Conservation (phyloP, 1,140 invertebrate species). For the Cephus cinctus region DNA sequence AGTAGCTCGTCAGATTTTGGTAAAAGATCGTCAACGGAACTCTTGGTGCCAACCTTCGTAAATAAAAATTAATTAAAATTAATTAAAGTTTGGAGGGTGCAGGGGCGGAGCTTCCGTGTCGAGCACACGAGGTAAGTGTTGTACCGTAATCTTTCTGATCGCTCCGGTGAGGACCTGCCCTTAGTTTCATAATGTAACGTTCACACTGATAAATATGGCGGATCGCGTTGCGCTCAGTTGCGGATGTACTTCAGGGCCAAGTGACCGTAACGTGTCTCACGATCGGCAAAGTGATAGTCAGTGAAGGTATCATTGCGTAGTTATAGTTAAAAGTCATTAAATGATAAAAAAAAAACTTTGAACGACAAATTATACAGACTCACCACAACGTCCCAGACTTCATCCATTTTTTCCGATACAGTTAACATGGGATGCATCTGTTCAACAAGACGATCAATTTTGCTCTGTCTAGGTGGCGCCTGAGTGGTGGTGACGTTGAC, state of each 20-base stretch:
- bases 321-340: too few species aligned
- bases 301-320: too few species aligned
- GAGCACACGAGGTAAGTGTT: too few species aligned
- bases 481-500: slow-evolving; percentile 57
- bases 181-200: too few species aligned
- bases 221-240: slow-evolving; percentile 13
- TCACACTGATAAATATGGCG: too few species aligned
- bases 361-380: slow-evolving; percentile 16
- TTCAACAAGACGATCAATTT: slow-evolving; percentile 74
- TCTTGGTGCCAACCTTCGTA: slow-evolving; percentile 71
- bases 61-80: neutral
- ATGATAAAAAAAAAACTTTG: neutral
- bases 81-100: neutral
- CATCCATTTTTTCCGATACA: slow-evolving; percentile 87
- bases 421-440: slow-evolving; percentile 79
- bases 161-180: too few species aligned
- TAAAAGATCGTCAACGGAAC: slow-evolving; percentile 77
- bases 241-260: slow-evolving; percentile 31
- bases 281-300: slow-evolving; percentile 1
- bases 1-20: slow-evolving; percentile 83
- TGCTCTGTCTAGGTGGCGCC: slow-evolving; percentile 63
- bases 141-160: too few species aligned
- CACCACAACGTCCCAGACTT: slow-evolving; percentile 83
- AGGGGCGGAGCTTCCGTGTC: too few species aligned
- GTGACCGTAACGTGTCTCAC: slow-evolving; percentile 23